A percentile compares a stretch with the other conserved stretches of the same genome.
phyloP scores from a whole-genome alignment of 1,140 invertebrate genomes.

The Matsumurasca onukii region DNA sequence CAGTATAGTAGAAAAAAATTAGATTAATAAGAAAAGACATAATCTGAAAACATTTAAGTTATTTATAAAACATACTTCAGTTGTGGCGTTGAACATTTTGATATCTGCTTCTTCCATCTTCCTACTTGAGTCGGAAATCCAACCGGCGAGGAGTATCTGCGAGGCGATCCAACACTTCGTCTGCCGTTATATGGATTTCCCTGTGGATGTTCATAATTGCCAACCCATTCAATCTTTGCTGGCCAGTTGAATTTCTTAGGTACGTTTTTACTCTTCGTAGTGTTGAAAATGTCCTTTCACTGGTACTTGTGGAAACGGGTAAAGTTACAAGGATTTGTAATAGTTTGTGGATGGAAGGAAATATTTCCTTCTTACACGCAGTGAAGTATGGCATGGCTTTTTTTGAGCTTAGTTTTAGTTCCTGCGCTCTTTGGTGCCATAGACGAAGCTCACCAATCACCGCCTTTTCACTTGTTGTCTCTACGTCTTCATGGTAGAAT shows the following conservation, averaged over 20 bases:
- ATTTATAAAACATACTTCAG: no score
- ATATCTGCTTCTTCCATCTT: no score
- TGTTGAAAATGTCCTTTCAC: slow-evolving; percentile 29
- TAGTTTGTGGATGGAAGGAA: neutral
- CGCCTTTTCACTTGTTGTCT: neutral
- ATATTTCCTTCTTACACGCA: neutral
- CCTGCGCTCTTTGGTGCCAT: neutral
- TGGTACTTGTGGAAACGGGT: slow-evolving; percentile 6
- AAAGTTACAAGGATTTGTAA: slow-evolving; percentile 31
- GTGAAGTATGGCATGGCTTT: neutral
- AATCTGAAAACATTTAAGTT: no score
- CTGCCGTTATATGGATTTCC: neutral
- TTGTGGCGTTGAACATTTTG: no score
- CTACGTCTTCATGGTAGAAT: neutral
- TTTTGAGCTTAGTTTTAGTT: neutral
- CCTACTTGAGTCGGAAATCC: no score
- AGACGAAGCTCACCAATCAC: neutral
- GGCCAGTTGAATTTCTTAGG: neutral
- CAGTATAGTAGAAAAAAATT: no score
- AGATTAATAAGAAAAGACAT: no score
- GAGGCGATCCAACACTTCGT: neutral
- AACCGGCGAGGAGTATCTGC: no score
- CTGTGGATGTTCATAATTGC: slow-evolving; percentile 38
- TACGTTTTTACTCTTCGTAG: slow-evolving; percentile 15
- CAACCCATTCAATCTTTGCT: slow-evolving; percentile 31